Evolutionary conservation across 2,888 invertebrate species (phyloP), one percentile per base, ranked within the genome.

Genomic region (Bhutanitis thaidina): DNA sequence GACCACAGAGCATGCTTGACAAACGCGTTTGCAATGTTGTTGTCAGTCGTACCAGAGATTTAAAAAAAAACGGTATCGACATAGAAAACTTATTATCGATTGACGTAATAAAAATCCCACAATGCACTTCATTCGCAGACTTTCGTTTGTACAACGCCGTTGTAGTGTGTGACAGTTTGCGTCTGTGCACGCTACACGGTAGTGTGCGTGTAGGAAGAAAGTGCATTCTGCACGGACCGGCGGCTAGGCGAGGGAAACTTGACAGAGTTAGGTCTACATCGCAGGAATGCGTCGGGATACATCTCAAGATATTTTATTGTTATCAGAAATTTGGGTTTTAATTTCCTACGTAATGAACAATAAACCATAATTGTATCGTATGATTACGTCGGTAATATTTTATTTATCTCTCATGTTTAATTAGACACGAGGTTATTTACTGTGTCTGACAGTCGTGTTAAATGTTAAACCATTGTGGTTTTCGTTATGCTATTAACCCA

Each of bases 141-240:
- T 73, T 71, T 74, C 72, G 70, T 68, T 69, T 69, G 55, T 40
- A 57, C 55, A 49, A 56, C 20, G 38, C 25, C 20, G 38, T n/a
- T 25, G 12, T 12, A 16, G 10, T n/a, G 38, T 38, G 7, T 1
- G 3, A 8, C 49, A 57, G 57, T 52, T 13, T 52, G 51, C 63
- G 63, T 56, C 57, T 67, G 64, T 34, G 12, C 62, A 59, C 27
- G n/a, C 13, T 3, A 27, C 12, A 41, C 39, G 12, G 12, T 32
- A 14, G 47, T 37, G 32, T 32, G 52, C 32, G 51, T 59, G 55
- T 62, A 77, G 84, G 85, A 87, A 87, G 88, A 89, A 89, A 89
- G 89, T 86, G 88, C 88, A 89, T 86, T 86, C 85, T 83, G 71
- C 61, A 65, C 74, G 73, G 79, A 76, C 79, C 77, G 72, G 64